phyloP scores from a whole-genome alignment of 1,140 invertebrate genomes.

The Ooceraea biroi region DNA sequence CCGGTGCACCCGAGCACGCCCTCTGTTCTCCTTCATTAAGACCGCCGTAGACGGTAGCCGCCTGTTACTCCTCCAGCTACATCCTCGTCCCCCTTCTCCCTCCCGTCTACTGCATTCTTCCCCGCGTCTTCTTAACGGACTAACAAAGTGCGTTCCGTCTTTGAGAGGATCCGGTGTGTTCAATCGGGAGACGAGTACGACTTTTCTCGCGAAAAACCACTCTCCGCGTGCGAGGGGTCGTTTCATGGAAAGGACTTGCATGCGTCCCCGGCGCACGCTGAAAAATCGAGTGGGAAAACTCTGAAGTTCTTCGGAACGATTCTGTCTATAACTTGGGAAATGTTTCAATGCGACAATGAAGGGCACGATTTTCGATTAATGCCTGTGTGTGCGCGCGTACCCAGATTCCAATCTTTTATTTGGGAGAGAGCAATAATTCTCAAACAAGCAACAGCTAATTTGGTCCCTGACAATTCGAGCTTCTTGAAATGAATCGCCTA shows the following conservation, averaged over 20 bases:
- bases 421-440: too few relatives aligned
- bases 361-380: too few relatives aligned
- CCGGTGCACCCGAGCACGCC: conserved; percentile 84
- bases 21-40: conserved; percentile 85
- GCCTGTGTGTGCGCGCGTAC: too few relatives aligned
- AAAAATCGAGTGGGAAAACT: too few relatives aligned
- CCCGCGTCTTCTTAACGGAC: conserved; percentile 34
- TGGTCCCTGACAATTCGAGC: too few relatives aligned
- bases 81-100: conserved; percentile 48
- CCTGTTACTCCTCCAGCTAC: conserved; percentile 79
- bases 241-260: not conserved
- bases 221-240: not conserved
- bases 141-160: conserved; percentile 35
- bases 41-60: conserved; percentile 82
- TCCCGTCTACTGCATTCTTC: conserved; percentile 11
- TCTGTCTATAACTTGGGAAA: too few relatives aligned
- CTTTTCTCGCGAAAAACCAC: conserved; percentile 37
- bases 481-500: too few relatives aligned
- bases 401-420: too few relatives aligned
- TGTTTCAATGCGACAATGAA: too few relatives aligned
- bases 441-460: too few relatives aligned
- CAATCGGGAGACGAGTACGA: not conserved
- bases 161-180: not conserved
- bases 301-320: too few relatives aligned
- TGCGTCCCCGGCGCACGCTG: too few relatives aligned